Conservation (phyloP, 1,140 invertebrate genomes). For the Brachystomella parvula region DNA sequence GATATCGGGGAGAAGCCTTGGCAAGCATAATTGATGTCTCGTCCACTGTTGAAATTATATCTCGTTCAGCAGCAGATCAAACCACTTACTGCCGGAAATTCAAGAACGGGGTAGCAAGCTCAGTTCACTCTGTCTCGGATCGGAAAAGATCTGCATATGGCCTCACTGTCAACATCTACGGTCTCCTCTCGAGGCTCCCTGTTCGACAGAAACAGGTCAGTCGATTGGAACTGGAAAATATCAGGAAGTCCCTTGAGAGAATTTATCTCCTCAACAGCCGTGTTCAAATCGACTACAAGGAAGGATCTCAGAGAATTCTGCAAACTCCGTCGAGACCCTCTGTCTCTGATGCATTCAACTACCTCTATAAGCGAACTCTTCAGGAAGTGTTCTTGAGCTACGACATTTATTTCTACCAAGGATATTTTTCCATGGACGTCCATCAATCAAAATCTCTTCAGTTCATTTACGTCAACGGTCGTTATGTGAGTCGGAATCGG, state of each 20-base stretch:
- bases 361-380: conserved; percentile 45
- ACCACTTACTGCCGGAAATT: conserved; percentile 48
- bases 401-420: conserved; percentile 48
- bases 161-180: conserved; percentile 50
- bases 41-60: conserved; percentile 50
- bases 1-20: conserved; percentile 57
- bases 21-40: conserved; percentile 53
- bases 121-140: conserved; percentile 37
- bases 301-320: conserved; percentile 43
- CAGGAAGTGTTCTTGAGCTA: conserved; percentile 47
- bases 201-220: conserved; percentile 52
- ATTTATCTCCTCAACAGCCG: conserved; percentile 49
- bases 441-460: conserved; percentile 47
- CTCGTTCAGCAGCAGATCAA: conserved; percentile 43
- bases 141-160: conserved; percentile 50
- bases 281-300: neutral
- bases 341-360: conserved; percentile 47
- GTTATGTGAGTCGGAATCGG: conserved; percentile 48
- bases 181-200: conserved; percentile 55
- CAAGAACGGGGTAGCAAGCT: conserved; percentile 44
- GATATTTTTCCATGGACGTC: conserved; percentile 48
- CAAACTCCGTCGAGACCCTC: conserved; percentile 50
- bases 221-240: conserved; percentile 50
- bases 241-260: conserved; percentile 49
- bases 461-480: conserved; percentile 57